Base-by-base conservation (phyloP, 2,113 vertebrate species). In the Psettodes erumei region DNA sequence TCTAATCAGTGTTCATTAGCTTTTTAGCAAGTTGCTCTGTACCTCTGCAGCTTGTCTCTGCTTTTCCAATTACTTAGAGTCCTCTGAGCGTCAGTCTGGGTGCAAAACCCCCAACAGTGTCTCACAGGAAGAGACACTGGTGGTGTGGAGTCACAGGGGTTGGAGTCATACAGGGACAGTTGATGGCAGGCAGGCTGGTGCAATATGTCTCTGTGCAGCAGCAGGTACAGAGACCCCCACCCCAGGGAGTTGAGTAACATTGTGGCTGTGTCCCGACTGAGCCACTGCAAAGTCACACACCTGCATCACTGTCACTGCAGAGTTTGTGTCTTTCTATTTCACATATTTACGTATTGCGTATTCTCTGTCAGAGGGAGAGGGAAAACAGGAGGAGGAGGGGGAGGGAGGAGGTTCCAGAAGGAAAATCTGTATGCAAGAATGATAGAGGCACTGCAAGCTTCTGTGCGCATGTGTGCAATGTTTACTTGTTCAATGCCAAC, bases 251-350 rank as follows among this genome's bases (percentile, higher is more conserved):
- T 75, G 68, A 70, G 55, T 82, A 84, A 83, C 85, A 78, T 66
- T 87, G 80, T 77, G 62, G 80, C 40, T 80, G 59, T 56, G 58
- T 74, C 79, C 80, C 51, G 23, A 51, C 77, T 65, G 38, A 76
- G 60, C 48, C 63, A 38, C 85, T 88, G 86, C 90, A 91, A 91
- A 88, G 89, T 90, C 91, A 91, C 64, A 56, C 50, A 62, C 75
- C 88, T 77, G 78, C 77, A 81, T 61, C 71, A 55, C 53, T 5
- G 65, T 77, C 37, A 50, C 47, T 33, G 56, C 6, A 45, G 51
- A 33, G 33, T 13, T 6, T 77, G 42, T 30, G 43, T 71, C 48
- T 62, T 32, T 77, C 9, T 43, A 21, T 71, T 66, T 64, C 76
- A 61, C 40, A 62, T 50, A 64, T 60, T 42, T 79, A 48, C 48